Base-by-base conservation (phyloP, 2,888 invertebrate species). In the Antheraea yamamai region DNA sequence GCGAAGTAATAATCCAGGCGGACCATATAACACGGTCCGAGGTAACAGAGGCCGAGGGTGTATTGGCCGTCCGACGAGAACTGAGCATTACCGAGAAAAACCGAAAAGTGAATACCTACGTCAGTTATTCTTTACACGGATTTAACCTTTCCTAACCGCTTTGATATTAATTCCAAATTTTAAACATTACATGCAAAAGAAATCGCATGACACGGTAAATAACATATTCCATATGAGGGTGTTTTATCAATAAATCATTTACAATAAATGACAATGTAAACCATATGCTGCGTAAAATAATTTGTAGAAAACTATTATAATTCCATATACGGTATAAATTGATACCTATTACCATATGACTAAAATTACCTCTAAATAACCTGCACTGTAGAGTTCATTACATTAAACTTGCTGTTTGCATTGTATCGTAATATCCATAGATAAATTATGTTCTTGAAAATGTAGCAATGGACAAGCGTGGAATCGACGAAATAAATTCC, bases 401-500 rank as follows among this genome's bases (percentile, higher is more conserved):
- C 74, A 75, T 71, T 75, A 71, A 75, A 75, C 61, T 72, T 20
- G 51, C 58, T 61, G 47, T 75, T 74, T 76, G 76, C 73, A 84
- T 85, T 87, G 83, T 85, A 79, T 78, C 75, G 78, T 84, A 81
- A 87, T 85, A 87, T 80, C 84, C 83, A 83, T 84, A 81, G 79
- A 83, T 86, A 84, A 86, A 78, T 88, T 85, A 87, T 82, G 77
- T 81, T 75, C 80, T 77, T 79, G 82, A 81, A 82, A 85, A 83
- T 81, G 80, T 81, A 79, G 71, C 75, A 75, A 71, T 72, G 73
- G 85, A 86, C 86, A 87, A 76, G 80, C 85, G 82, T 87, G 82
- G 81, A 87, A 87, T 86, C 83, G 82, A 79, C 81, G 81, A 84
- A 83, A 86, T 87, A 88, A 87, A 85, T 87, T 79, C 39, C 39